Evolutionary conservation across 2,113 vertebrate species (phyloP), one percentile per base, ranked within the genome.

Genomic region (Abramis brama): DNA sequence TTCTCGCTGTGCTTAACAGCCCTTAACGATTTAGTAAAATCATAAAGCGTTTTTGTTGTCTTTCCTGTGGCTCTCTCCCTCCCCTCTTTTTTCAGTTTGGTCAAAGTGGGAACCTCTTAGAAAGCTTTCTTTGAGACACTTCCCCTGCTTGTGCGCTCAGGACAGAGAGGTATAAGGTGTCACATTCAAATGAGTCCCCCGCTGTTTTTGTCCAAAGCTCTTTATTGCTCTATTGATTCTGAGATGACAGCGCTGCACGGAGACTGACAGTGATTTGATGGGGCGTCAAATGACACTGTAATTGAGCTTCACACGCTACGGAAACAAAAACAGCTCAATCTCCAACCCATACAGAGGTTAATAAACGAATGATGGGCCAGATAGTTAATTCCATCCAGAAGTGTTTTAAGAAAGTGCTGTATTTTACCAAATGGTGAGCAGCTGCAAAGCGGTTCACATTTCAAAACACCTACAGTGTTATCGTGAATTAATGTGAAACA

Each of bases 221-320:
- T 83, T 60, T 55, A 57, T 78, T 83, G 36, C 64, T 62, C 71
- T 83, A 85, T 78, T 62, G 75, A 79, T 83, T 81, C 73, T 77
- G 76, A 79, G 64, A 30, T 76, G 75, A 62, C 79, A 79, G 79
- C 19, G 43, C 39, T 52, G 39, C 27, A 76, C 33, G 55, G 74
- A 83, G 50, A 71, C 50, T 60, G 62, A 73, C 79, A 74, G 86
- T 30, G 45, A 70, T 39, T 85, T 82, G 78, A 83, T 50, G 66
- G 86, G 55, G 33, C 55, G 64, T 83, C 86, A 83, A 84, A 85
- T 75, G 64, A 45, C 4, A 25, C 27, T 78, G 66, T 79, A 66
- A 83, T 79, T 87, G 47, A 30, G 55, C 73, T 33, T 68, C 50
- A 33, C 78, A 62, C 15, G 6, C 23, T 75, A 64, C 45, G 64